These are phyloP conservation scores for Coracopsis vasa DNA, from an alignment of 2,113 vertebrate genomes.

Conservation along the genomic window DNA sequence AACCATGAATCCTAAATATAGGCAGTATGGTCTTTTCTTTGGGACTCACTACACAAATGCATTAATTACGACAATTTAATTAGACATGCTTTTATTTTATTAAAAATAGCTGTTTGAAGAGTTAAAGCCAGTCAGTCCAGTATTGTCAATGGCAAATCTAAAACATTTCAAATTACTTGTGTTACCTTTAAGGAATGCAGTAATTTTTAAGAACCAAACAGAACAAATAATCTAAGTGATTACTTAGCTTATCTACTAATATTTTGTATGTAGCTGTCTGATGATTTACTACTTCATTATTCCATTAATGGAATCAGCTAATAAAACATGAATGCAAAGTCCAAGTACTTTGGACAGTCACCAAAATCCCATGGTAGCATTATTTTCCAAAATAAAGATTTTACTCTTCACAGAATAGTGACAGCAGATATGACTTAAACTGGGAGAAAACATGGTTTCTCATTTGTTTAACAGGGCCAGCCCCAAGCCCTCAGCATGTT, in stretches of 20 bases:
- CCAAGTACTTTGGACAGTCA: neutral
- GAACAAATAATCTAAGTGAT: neutral
- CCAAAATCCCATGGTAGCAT: neutral
- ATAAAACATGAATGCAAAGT: neutral
- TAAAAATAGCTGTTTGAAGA: constrained; percentile 20
- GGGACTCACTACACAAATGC: constrained; percentile 27
- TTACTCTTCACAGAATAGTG: accelerated
- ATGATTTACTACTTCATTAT: neutral
- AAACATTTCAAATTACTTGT: neutral
- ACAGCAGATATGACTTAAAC: neutral
- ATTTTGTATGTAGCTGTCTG: neutral
- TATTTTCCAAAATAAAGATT: neutral
- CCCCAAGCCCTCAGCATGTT: neutral
- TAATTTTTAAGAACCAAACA: neutral
- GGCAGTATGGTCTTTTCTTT: neutral
- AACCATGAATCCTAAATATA: constrained; percentile 1
- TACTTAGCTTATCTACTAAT: neutral
- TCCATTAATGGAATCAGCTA: neutral
- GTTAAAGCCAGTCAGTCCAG: neutral
- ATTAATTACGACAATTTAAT: neutral
- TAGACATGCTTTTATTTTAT: constrained; percentile 24
- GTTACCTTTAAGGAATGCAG: neutral
- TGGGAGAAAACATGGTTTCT: neutral
- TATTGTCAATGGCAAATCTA: neutral
- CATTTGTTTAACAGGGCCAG: neutral